phyloP scores from a whole-genome alignment of 2,888 invertebrate genomes.

The Melanchra persicariae region DNA sequence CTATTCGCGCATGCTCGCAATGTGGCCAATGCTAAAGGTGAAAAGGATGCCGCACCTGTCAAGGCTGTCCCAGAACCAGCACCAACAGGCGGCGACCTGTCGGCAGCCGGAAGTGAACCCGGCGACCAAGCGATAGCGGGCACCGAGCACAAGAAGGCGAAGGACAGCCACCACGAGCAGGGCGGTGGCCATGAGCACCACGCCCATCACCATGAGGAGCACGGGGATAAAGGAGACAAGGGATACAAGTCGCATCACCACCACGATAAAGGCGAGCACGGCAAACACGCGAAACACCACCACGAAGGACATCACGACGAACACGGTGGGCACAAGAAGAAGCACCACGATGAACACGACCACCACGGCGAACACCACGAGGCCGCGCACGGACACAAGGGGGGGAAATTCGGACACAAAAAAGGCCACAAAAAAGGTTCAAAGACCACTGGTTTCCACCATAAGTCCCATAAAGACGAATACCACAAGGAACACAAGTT shows the following conservation, averaged over 20 bases:
- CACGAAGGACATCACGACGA: conserved; percentile 94
- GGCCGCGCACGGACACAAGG: conserved; percentile 94
- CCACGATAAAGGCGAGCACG: conserved; percentile 95
- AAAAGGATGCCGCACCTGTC: conserved; percentile 66
- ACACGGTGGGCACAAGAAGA: conserved; percentile 95
- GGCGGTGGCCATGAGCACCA: conserved; percentile 94
- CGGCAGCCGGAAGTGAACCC: conserved; percentile 59
- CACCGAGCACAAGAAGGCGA: conserved; percentile 86
- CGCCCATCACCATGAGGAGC: conserved; percentile 92
- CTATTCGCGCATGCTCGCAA: conserved; percentile 79
- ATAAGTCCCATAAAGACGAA: conserved; percentile 96
- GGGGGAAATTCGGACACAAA: conserved; percentile 95
- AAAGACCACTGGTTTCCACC: conserved; percentile 95
- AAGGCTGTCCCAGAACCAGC: conserved; percentile 62
- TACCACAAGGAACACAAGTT: conserved; percentile 97
- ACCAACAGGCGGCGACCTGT: conserved; percentile 67
- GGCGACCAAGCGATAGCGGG: conserved; percentile 88
- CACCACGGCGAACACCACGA: conserved; percentile 95
- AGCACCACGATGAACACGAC: conserved; percentile 94
- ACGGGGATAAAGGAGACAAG: conserved; percentile 95
- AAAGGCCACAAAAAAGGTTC: conserved; percentile 96
- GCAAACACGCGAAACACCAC: conserved; percentile 94
- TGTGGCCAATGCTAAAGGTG: conserved; percentile 75
- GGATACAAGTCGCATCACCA: conserved; percentile 94
- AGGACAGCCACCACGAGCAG: conserved; percentile 90